A percentile compares a stretch with the other conserved stretches of the same genome.
Evolutionary conservation across 2,113 vertebrate species (phyloP).

Genomic region (Stigmatopora nigra): DNA sequence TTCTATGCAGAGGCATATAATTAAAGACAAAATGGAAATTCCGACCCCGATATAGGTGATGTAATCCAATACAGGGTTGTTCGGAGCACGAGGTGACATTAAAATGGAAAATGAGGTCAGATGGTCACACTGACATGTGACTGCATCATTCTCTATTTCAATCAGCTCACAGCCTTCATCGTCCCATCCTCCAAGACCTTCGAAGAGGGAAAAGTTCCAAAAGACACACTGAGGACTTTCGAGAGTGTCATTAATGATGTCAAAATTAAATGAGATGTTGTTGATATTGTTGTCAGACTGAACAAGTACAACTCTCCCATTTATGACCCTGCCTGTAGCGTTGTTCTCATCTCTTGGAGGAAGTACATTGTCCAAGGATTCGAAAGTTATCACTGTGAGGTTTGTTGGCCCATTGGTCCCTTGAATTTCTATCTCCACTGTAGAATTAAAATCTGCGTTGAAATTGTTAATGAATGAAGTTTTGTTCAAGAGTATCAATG

Average conservation of each 20-base stretch:
- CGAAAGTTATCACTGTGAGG: conserved; percentile 44
- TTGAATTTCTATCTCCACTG: conserved; percentile 37
- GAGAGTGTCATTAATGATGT: conserved; percentile 54
- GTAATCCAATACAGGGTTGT: conserved; percentile 22
- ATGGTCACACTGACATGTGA: conserved; percentile 76
- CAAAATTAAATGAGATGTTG: conserved; percentile 63
- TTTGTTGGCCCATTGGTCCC: neutral
- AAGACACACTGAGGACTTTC: conserved; percentile 63
- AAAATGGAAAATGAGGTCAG: conserved; percentile 84
- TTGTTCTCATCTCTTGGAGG: conserved; percentile 19
- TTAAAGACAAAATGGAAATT: conserved; percentile 72
- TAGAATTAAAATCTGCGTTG: conserved; percentile 19
- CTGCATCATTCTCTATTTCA: rapidly evolving
- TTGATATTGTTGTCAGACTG: conserved; percentile 42
- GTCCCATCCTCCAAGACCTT: conserved; percentile 63
- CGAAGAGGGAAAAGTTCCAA: conserved; percentile 70
- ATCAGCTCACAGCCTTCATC: conserved; percentile 27
- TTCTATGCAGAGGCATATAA: conserved; percentile 75
- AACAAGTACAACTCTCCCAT: conserved; percentile 69
- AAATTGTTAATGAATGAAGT: conserved; percentile 29
- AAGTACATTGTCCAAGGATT: conserved; percentile 59
- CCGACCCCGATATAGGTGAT: conserved; percentile 74
- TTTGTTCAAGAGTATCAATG: conserved; percentile 29
- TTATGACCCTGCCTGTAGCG: conserved; percentile 35
- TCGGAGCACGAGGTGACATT: conserved; percentile 68